phyloP scores from a whole-genome alignment of 64 coral and sea anemone species.

The Platygyra sinensis region DNA sequence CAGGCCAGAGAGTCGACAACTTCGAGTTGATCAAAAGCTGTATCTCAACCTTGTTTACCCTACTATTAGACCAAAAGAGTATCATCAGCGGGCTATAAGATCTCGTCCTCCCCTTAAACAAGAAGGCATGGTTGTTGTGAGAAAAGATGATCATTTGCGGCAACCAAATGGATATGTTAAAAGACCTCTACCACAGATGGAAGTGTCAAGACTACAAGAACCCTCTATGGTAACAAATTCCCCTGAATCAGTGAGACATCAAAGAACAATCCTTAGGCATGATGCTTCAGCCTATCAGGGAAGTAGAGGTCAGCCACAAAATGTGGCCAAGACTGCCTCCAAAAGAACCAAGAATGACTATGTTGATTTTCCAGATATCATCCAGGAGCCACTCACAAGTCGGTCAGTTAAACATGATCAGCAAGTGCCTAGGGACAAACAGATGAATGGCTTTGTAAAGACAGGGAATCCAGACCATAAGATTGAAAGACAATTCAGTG shows the following conservation, averaged over 20 bases:
- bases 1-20: slow-evolving; percentile 39
- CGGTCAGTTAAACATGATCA: slow-evolving; percentile 25
- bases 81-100: slow-evolving; percentile 36
- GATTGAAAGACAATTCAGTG: slow-evolving; percentile 14
- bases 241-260: not conserved
- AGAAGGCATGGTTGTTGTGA: slow-evolving; percentile 77
- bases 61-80: slow-evolving; percentile 45
- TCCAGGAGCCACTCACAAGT: slow-evolving; percentile 21
- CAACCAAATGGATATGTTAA: slow-evolving; percentile 38
- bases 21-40: slow-evolving; percentile 84
- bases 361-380: slow-evolving; percentile 46
- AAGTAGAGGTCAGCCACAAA: not conserved
- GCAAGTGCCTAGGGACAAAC: slow-evolving; percentile 1
- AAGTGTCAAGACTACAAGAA: slow-evolving; percentile 21
- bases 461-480: slow-evolving; percentile 11
- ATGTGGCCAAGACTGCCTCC: not conserved
- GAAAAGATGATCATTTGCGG: slow-evolving; percentile 62
- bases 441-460: slow-evolving; percentile 34
- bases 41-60: slow-evolving; percentile 83
- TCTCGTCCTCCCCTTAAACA: slow-evolving; percentile 30
- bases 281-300: not conserved
- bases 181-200: slow-evolving; percentile 49
- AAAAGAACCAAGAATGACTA: slow-evolving; percentile 51
- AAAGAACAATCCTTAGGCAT: slow-evolving; percentile 2
- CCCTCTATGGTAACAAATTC: not conserved